A percentile compares a stretch with the other conserved stretches of the same genome.
Evolutionary conservation across 2,113 vertebrate species (phyloP).

Genomic region (Laterallus jamaicensis): DNA sequence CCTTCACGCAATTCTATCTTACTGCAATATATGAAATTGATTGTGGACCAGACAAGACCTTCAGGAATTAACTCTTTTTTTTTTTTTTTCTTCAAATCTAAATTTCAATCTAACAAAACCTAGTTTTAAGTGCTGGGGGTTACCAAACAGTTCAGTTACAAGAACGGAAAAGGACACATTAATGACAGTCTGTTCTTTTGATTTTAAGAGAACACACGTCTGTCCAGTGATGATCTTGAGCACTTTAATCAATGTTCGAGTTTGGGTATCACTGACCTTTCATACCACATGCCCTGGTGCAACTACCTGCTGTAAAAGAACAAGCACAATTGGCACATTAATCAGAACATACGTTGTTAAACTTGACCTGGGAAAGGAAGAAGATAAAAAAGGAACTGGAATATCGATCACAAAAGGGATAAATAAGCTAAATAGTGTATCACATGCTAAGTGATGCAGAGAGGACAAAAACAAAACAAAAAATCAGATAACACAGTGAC

Average conservation of each 20-base stretch:
- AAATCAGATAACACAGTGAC: neutral
- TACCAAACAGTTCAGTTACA: neutral
- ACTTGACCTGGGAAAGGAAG: neutral
- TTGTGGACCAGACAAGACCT: neutral
- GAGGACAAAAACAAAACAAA: neutral
- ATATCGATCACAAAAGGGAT: neutral
- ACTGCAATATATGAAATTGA: neutral
- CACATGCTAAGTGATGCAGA: neutral
- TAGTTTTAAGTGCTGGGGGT: neutral
- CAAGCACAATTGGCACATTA: conserved; percentile 2
- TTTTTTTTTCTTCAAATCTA: neutral
- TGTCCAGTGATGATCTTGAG: neutral
- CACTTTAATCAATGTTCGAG: conserved; percentile 22
- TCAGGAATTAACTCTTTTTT: neutral
- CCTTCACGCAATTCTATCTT: neutral
- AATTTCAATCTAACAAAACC: neutral
- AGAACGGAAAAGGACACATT: neutral
- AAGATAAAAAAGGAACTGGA: neutral
- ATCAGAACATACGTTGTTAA: neutral
- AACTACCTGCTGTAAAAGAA: neutral
- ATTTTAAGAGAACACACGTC: neutral
- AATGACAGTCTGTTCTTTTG: neutral
- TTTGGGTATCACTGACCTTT: conserved; percentile 38
- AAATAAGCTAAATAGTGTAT: neutral
- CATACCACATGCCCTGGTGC: neutral